Evolutionary conservation across 2,113 vertebrate genomes (phyloP), one percentile per base, ranked within the genome.

Genomic region (Sturnus vulgaris): DNA sequence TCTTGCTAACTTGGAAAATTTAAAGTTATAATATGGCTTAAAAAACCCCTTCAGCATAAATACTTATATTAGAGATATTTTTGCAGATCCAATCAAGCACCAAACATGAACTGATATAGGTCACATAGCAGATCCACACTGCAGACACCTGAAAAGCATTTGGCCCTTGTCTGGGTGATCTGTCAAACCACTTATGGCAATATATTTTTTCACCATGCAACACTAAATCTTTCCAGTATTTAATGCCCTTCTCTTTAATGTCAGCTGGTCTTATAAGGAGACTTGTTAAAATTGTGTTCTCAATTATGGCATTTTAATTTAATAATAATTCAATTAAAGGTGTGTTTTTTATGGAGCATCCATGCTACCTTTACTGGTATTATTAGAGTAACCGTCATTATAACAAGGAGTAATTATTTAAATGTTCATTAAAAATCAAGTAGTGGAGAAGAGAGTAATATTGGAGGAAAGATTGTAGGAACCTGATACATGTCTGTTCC

Each of bases 261-360:
- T 78, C 86, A 63, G 55, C 60, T 56, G 61, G 70, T 95, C 91
- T 95, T 92, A 57, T 50, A 92, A 91, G 87, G 91, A 96, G 81
- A 81, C 93, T 92, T 91, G 83, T 95, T 95, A 95, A 96, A 91
- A 60, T 37, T 24, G 16, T 52, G 71, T 69, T 88, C 82, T 97
- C 90, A 81, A 87, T 93, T 93, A 96, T 17, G 66, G 92, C 52
- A 90, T 97, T 96, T 95, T 92, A 93, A 93, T 94, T 95, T 95
- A 94, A 93, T 95, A 94, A 97, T 93, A 91, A 96, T 96, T 96
- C 95, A 96, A 68, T 97, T 94, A 95, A 96, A 98, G 95, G 83
- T 94, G 90, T 95, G 61, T 69, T 95, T 97, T 97, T 97, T 92
- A 97, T 96, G 86, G 88, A 94, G 86, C 71, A 94, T 82, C 94